Conservation (phyloP, 2,113 vertebrate genomes). For the Gobiocypris rarus region DNA sequence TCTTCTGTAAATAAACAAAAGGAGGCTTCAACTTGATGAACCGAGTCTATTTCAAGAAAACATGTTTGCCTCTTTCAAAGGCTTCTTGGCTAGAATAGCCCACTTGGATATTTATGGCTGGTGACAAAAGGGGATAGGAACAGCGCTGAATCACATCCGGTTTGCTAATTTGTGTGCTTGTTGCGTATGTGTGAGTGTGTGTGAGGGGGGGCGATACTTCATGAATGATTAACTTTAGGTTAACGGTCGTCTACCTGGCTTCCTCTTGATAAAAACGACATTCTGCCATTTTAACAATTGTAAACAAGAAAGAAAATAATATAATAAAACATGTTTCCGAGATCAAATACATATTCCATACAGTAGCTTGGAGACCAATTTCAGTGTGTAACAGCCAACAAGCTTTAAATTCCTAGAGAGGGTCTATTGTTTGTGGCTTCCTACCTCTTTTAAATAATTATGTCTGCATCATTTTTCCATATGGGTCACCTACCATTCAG, state of each 20-base stretch:
- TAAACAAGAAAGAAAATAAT: background rate
- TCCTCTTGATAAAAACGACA: background rate
- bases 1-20: slow-evolving; percentile 36
- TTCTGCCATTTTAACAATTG: background rate
- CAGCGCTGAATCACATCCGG: slow-evolving; percentile 74
- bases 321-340: background rate
- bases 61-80: slow-evolving; percentile 63
- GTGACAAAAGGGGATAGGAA: slow-evolving; percentile 42
- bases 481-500: slow-evolving; percentile 37
- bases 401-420: slow-evolving; percentile 49
- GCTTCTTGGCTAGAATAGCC: slow-evolving; percentile 64
- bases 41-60: slow-evolving; percentile 65
- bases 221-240: slow-evolving; percentile 12
- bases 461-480: slow-evolving; percentile 55
- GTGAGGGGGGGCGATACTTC: background rate
- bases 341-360: background rate
- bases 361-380: background rate
- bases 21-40: slow-evolving; percentile 35
- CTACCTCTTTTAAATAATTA: slow-evolving; percentile 55
- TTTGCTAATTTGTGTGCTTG: slow-evolving; percentile 32
- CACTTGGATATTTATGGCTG: slow-evolving; percentile 72
- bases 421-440: slow-evolving; percentile 60
- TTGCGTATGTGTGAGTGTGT: slow-evolving; percentile 9
- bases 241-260: background rate
- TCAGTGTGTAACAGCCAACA: slow-evolving; percentile 28